phyloP scores from a whole-genome alignment of 2,888 invertebrate genomes.

The Rotaria magnacalcarata region DNA sequence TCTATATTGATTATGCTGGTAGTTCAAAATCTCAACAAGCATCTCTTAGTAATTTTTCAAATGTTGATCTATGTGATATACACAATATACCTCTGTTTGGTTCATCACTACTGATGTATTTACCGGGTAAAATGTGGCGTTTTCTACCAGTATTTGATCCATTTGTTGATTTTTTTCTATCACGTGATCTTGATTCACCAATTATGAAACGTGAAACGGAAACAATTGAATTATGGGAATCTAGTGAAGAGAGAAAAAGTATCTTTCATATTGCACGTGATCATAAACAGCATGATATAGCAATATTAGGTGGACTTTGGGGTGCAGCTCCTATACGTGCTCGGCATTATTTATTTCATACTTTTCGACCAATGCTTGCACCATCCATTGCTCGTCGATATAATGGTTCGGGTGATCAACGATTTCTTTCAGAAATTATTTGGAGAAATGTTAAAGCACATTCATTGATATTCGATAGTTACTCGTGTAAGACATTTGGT shows the following conservation, averaged over 20 bases:
- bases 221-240: not conserved
- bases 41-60: not conserved
- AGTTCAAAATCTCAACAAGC: not conserved
- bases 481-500: not conserved
- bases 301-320: not conserved
- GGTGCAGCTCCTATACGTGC: not conserved
- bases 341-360: not conserved
- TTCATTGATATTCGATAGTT: not conserved
- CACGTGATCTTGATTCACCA: not conserved
- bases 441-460: not conserved
- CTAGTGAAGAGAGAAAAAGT: not conserved
- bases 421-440: not conserved
- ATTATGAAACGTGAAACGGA: not conserved
- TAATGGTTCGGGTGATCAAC: not conserved
- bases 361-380: not conserved
- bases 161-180: not conserved
- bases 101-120: not conserved
- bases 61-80: not conserved
- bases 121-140: constrained; percentile 16
- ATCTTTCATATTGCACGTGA: not conserved
- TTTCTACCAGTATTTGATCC: not conserved
- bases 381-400: not conserved
- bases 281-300: not conserved
- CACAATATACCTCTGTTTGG: not conserved
- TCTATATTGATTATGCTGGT: not conserved